These are phyloP conservation scores for Acrocephalus arundinaceus DNA, from an alignment of 2,113 vertebrate genomes.

Conservation along the genomic window DNA sequence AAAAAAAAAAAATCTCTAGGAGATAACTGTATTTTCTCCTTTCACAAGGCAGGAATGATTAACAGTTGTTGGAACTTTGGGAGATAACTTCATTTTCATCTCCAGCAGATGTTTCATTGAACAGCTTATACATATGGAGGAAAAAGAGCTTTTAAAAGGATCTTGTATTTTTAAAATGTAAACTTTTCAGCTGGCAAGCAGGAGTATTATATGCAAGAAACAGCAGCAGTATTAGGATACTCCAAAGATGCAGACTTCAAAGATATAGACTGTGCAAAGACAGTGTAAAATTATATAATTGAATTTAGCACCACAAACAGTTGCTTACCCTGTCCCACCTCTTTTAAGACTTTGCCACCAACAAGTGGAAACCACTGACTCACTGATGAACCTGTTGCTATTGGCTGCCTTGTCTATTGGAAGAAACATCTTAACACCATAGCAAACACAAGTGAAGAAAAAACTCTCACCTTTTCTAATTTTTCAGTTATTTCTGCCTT, in stretches of 20 bases:
- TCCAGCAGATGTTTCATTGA: background rate
- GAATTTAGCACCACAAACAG: background rate
- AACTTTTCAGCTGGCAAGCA: background rate
- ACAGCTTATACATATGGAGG: background rate
- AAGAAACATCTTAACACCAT: background rate
- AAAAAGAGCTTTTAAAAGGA: background rate
- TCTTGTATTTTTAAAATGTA: background rate
- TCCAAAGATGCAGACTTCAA: background rate
- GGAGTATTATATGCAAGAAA: background rate
- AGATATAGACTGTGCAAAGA: background rate
- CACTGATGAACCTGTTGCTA: background rate
- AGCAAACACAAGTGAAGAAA: background rate
- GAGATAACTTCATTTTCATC: background rate
- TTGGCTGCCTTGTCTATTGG: background rate
- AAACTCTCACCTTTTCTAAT: constrained; percentile 78
- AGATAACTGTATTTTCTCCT: background rate
- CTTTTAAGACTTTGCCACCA: background rate
- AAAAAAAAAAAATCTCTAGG: background rate
- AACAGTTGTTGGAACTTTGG: background rate
- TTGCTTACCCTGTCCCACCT: background rate
- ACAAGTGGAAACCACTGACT: background rate
- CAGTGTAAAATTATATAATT: background rate
- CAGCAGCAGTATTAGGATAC: background rate
- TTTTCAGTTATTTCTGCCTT: constrained; percentile 82
- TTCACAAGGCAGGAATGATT: background rate